A percentile compares a stretch with the other conserved stretches of the same genome.
Conservation (phyloP, 1,140 invertebrate genomes). For the Polypedilum pembai region DNA sequence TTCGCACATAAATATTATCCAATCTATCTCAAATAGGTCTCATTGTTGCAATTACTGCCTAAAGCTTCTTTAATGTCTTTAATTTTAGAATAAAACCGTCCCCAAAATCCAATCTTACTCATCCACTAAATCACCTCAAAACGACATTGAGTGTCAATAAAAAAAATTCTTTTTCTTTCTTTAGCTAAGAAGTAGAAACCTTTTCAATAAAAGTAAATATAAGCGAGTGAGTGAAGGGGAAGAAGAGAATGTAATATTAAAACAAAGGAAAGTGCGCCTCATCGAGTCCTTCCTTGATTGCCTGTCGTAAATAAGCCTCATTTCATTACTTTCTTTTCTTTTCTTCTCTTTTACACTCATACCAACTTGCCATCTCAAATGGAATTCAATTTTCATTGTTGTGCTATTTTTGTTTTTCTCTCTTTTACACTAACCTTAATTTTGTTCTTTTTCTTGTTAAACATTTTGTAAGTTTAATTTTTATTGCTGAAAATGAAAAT, state of each 20-base stretch:
- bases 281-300: conserved; percentile 10
- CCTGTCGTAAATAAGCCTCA: neutral
- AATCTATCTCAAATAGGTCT: neutral
- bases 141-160: conserved; percentile 17
- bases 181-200: neutral
- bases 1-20: neutral
- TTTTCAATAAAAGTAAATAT: no score
- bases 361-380: neutral
- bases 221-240: neutral
- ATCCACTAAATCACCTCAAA: conserved; percentile 17
- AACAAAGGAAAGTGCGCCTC: neutral
- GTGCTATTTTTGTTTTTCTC: no score
- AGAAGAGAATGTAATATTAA: neutral
- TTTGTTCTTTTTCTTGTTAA: neutral
- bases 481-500: no score
- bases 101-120: neutral
- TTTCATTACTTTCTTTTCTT: neutral
- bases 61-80: neutral
- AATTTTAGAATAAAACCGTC: neutral
- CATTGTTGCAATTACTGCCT: neutral
- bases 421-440: neutral
- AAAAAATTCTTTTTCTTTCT: neutral
- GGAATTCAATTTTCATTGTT: neutral
- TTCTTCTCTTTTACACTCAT: neutral
- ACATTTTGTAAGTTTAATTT: neutral